These are phyloP conservation scores for Mustela nigripes DNA, from an alignment of 2,113 vertebrate genomes.

Conservation along the genomic window DNA sequence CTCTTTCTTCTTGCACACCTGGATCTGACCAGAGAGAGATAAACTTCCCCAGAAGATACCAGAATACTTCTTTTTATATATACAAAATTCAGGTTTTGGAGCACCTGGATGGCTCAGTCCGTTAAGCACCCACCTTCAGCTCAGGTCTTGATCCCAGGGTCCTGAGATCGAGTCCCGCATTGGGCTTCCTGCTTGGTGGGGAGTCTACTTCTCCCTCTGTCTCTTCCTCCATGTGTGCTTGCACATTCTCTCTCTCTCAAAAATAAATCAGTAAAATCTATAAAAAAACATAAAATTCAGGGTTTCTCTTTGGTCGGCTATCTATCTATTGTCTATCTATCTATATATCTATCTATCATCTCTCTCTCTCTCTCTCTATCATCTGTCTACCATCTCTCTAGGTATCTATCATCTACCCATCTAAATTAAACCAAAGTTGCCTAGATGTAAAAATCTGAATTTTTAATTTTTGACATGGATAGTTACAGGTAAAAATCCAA, in stretches of 20 bases:
- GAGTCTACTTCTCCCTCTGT: not conserved
- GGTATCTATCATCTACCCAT: not conserved
- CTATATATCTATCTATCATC: not conserved
- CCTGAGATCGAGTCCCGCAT: not conserved
- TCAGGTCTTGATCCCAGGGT: not conserved
- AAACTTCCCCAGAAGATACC: not conserved
- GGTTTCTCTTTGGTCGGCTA: not conserved
- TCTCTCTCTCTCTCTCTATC: too few species aligned
- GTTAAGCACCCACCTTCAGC: not conserved
- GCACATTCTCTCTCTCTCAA: not conserved
- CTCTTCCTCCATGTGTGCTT: not conserved
- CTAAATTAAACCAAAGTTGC: not conserved
- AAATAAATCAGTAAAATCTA: not conserved
- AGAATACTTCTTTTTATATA: not conserved
- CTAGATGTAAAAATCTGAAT: not conserved
- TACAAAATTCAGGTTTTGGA: not conserved
- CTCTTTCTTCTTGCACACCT: not conserved
- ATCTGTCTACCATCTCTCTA: too few species aligned
- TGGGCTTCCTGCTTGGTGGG: rapidly evolving
- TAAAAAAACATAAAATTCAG: not conserved
- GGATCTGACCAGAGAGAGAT: not conserved
- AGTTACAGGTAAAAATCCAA: not conserved
- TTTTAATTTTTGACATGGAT: not conserved
- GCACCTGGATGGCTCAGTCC: not conserved
- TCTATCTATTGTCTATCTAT: not conserved